Evolutionary conservation across 2,797 vertebrate species (phyloP), one percentile per base, ranked within the genome.

Genomic region (Chiloscyllium punctatum): DNA sequence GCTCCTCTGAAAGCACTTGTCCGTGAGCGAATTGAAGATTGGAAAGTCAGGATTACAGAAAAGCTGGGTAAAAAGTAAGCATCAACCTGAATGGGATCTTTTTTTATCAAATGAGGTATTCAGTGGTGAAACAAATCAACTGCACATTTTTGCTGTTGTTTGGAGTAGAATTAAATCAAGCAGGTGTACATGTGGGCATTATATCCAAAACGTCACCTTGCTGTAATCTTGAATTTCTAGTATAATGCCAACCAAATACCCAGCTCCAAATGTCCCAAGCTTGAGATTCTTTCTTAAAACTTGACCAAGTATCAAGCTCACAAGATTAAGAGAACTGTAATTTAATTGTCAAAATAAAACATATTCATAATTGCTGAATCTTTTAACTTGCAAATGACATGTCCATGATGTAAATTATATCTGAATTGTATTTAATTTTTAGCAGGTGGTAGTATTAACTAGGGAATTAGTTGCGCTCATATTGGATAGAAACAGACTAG

Each of bases 1-100:
- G 99, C 99, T 11, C 99, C 99, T 2, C 96, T 99, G 95, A 99
- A 99, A 96, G 99, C 99, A 13, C 97, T 99, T 0, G 99, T 99
- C 94, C 98, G 99, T 96, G 99, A 99, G 96, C 98, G 99, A 97
- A 98, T 99, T 95, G 98, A 99, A 96, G 99, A 99, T 96, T 99
- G 99, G 99, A 99, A 99, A 98, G 57, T 99, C 96, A 98, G 99
- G 96, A 98, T 99, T 96, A 98, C 99, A 97, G 98, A 99, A 97
- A 98, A 99, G 96, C 98, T 99, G 96, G 99, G 99, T 95, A 99
- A 98, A 97, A 99, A 98, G 99, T 99, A 97, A 98, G 98, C 97
- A 96, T 91, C 95, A 95, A 94, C 53, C 96, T 91, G 96, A 87
- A 96, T 96, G 95, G 96, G 96, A 91, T 16, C 74, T n/a, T 77